These are phyloP conservation scores for Lepus americanus DNA, from an alignment of 2,113 vertebrate species.

Conservation along the genomic window DNA sequence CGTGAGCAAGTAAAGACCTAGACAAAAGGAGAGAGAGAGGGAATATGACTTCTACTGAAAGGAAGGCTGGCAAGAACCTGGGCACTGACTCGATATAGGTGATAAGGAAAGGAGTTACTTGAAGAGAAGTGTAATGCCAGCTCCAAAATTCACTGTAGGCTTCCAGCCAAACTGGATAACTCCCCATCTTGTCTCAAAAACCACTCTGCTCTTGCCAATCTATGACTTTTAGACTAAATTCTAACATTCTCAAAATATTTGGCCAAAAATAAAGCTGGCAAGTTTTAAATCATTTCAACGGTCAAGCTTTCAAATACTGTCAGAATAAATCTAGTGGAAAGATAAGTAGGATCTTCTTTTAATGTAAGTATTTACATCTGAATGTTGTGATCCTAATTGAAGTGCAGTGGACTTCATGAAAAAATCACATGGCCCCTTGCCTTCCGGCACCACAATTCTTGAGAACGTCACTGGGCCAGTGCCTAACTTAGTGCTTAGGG, in stretches of 20 bases:
- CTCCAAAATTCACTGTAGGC: constrained; percentile 17
- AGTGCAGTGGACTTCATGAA: background rate
- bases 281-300: constrained; percentile 54
- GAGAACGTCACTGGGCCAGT: constrained; percentile 2
- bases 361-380: constrained; percentile 57
- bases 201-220: constrained; percentile 57
- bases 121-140: constrained; percentile 10
- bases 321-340: constrained; percentile 63
- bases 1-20: constrained; percentile 22
- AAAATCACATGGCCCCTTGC: constrained; percentile 57
- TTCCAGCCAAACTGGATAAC: constrained; percentile 43
- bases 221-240: constrained; percentile 75
- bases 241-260: constrained; percentile 74
- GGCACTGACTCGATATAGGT: background rate
- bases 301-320: constrained; percentile 50
- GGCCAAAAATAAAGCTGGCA: constrained; percentile 64
- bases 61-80: background rate
- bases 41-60: background rate
- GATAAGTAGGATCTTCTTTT: background rate
- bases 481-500: background rate
- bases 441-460: constrained; percentile 42
- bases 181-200: constrained; percentile 26
- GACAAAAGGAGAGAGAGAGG: background rate
- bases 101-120: constrained; percentile 10
- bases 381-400: constrained; percentile 47